Evolutionary conservation across 2,888 invertebrate species (phyloP).

Genomic region (Quadroppia sp.): DNA sequence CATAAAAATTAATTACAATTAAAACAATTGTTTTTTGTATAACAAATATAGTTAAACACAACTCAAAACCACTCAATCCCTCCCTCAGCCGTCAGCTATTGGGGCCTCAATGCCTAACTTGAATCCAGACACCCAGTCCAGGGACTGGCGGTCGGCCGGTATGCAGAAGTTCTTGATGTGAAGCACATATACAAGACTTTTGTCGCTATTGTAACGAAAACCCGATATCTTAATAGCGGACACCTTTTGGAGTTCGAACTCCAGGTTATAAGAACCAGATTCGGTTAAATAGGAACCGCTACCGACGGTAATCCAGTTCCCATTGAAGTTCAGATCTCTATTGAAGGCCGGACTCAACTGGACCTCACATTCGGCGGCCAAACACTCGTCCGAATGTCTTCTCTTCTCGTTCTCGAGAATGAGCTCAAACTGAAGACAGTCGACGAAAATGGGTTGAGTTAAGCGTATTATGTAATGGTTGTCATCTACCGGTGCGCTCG

Average conservation of each 20-base stretch:
- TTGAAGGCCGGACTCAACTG: not conserved
- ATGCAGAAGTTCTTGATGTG: not conserved
- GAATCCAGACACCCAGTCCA: not conserved
- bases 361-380: slow-evolving; percentile 15
- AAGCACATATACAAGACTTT: not conserved
- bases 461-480: slow-evolving; percentile 2
- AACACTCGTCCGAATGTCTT: not conserved
- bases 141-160: slow-evolving; percentile 24
- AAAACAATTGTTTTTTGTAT: no score
- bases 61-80: not conserved
- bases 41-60: no score
- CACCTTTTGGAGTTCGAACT: slow-evolving; percentile 17
- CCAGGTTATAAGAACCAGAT: slow-evolving; percentile 28
- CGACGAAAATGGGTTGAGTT: slow-evolving; percentile 26
- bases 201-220: slow-evolving; percentile 20
- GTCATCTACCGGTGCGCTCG: not conserved
- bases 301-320: not conserved
- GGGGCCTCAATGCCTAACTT: slow-evolving; percentile 6
- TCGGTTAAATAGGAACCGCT: slow-evolving; percentile 6
- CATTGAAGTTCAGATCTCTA: not conserved
- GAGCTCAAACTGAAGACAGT: slow-evolving; percentile 24
- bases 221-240: slow-evolving; percentile 3
- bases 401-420: slow-evolving; percentile 19
- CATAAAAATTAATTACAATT: no score
- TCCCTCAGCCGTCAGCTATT: not conserved